A percentile compares a stretch with the other conserved stretches of the same genome.
Evolutionary conservation across 2,113 vertebrate species (phyloP).

Genomic region (Chloropsis hardwickii): DNA sequence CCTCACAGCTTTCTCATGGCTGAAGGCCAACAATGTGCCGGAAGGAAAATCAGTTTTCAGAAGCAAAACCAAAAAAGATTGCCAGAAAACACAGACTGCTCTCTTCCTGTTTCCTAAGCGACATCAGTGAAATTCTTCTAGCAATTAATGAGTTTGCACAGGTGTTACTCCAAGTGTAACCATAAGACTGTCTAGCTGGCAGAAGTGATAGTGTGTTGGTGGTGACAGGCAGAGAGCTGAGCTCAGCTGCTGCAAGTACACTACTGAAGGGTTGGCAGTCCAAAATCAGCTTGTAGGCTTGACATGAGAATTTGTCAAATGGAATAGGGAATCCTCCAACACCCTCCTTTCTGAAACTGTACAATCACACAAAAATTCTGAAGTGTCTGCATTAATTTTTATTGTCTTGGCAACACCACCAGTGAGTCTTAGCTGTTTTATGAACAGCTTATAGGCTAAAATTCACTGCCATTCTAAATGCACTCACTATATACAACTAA

Average conservation of each 20-base stretch:
- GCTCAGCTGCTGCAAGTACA: neutral
- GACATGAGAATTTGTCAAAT: neutral
- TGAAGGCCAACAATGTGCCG: rapidly evolving
- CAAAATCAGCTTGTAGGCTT: neutral
- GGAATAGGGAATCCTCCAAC: neutral
- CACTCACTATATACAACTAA: neutral
- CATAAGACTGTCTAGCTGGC: neutral
- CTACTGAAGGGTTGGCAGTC: neutral
- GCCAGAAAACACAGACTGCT: neutral
- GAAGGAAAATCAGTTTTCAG: neutral
- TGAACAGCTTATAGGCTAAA: neutral
- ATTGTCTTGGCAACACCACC: neutral
- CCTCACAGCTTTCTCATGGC: neutral
- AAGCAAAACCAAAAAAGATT: neutral
- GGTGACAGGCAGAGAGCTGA: neutral
- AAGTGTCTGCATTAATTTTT: neutral
- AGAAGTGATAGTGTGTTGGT: conserved; percentile 8
- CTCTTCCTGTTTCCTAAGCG: neutral
- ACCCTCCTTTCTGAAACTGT: neutral
- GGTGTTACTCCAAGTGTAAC: conserved; percentile 7
- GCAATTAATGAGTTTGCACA: neutral
- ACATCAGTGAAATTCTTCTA: neutral
- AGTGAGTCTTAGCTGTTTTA: neutral
- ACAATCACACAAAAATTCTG: neutral
- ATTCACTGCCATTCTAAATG: neutral